These are phyloP conservation scores for Pterocles orientalis DNA, from an alignment of 2,113 vertebrate genomes.

Conservation along the genomic window DNA sequence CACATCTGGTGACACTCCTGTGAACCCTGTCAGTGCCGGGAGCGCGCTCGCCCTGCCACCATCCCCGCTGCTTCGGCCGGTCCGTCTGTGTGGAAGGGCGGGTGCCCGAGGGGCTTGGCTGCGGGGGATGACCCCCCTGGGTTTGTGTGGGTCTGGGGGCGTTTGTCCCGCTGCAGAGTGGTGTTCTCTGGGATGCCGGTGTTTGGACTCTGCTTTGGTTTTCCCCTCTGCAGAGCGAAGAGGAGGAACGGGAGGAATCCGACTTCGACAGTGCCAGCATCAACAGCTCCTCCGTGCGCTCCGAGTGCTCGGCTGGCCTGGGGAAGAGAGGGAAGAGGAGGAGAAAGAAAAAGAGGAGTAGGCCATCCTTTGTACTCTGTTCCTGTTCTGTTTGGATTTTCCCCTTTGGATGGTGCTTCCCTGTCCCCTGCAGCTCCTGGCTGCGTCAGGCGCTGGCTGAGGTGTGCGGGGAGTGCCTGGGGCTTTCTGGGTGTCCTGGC, in stretches of 20 bases:
- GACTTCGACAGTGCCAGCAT: slow-evolving; percentile 96
- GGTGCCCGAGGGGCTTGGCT: not conserved
- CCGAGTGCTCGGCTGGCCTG: slow-evolving; percentile 83
- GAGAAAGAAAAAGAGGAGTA: slow-evolving; percentile 95
- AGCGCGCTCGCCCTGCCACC: fast-evolving
- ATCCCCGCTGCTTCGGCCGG: not conserved
- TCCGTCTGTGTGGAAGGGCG: not conserved
- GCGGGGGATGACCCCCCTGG: fast-evolving
- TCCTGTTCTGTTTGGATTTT: not conserved
- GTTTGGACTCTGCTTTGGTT: not conserved
- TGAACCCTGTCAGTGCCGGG: not conserved
- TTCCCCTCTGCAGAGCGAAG: slow-evolving; percentile 85
- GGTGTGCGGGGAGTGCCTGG: not conserved
- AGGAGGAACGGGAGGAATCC: slow-evolving; percentile 94
- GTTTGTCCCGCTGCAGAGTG: not conserved
- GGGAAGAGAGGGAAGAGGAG: slow-evolving; percentile 89
- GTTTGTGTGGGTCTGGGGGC: not conserved
- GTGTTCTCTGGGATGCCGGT: not conserved
- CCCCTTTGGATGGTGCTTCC: not conserved
- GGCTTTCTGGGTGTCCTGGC: not conserved
- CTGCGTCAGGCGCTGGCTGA: not conserved
- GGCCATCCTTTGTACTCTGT: slow-evolving; percentile 49
- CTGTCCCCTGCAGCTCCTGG: not conserved
- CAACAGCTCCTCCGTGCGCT: slow-evolving; percentile 92
- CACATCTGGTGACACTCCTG: fast-evolving